These are phyloP conservation scores for Prunella strophiata DNA, from an alignment of 2,797 vertebrate species.

Conservation along the genomic window DNA sequence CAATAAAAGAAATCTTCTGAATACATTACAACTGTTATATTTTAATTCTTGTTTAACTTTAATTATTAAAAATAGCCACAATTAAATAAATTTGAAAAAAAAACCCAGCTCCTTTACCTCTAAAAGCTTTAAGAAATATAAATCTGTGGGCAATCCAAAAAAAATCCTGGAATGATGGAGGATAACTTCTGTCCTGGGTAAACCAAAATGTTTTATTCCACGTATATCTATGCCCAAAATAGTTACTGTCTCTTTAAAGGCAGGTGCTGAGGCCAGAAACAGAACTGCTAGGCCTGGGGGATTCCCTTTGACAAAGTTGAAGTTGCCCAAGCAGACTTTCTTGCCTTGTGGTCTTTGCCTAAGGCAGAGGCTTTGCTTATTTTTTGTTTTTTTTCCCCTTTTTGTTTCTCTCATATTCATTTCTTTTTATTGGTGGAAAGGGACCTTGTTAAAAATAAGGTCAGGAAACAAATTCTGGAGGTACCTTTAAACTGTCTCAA, in stretches of 20 bases:
- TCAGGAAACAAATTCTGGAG: background rate
- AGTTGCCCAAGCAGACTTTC: rapidly evolving
- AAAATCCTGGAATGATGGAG: background rate
- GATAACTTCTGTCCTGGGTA: background rate
- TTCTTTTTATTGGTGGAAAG: background rate
- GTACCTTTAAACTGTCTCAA: background rate
- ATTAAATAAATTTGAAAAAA: background rate
- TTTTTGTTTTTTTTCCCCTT: background rate
- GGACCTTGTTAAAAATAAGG: background rate
- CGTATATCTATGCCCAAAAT: background rate
- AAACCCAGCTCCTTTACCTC: background rate
- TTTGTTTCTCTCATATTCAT: background rate
- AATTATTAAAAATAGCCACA: background rate
- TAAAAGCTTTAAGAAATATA: background rate
- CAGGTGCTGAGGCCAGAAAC: background rate
- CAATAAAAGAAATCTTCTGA: background rate
- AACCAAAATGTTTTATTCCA: background rate
- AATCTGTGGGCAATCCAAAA: background rate
- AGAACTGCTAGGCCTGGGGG: background rate
- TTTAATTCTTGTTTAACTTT: background rate
- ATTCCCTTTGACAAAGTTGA: background rate
- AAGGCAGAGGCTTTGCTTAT: background rate
- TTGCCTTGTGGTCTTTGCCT: background rate
- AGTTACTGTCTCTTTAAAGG: background rate
- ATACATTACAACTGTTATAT: background rate